Base-by-base conservation (phyloP, 2,113 vertebrate species). In the Pungitius pungitius region DNA sequence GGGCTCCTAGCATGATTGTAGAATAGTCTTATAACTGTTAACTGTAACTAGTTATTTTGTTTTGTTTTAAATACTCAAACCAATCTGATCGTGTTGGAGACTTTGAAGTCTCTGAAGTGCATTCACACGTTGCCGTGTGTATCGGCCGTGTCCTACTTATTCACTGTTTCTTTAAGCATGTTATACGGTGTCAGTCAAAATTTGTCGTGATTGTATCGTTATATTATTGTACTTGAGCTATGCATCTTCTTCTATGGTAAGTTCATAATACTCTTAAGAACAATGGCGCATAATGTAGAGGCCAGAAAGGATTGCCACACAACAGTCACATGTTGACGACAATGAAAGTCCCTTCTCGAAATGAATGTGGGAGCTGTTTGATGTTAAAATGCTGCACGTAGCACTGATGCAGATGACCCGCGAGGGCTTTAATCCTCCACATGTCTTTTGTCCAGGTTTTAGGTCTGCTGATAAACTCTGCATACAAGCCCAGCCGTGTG, bases 401-500 rank as follows among this genome's bases (percentile, higher is more conserved):
- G 22, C 33, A 15, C 26, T 51, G 54, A 27, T 33, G 26, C 7
- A 30, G 40, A 60, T 70, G 65, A 85, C 26, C 35, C 26, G 10
- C 30, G 15, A 54, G 12, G 42, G 30, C 54, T 57, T 6, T 18
- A 33, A 64, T 39, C 68, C 43, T 76, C 5, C 61, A 45, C 40
- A 37, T 73, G 58, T 77, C 56, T 80, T 55, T 13, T 63, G 13
- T 79, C 20, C 67, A 99, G 98, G 98, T 99, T 78, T 92, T 99
- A 86, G 96, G 95, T 69, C 90, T 99, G 60, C 87, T 99, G 85
- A 99, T 99, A 91, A 99, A 99, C 39, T 97, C 98, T 0, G 98
- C 97, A 39, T 99, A 99, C 90, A 99, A 99, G 81, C 98, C 98
- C 22, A 99, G 98, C 75, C 96, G 97, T 30, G 97, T 99, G 79